Base-by-base conservation (phyloP, 2,888 invertebrate species). In the Parnassius mnemosyne region DNA sequence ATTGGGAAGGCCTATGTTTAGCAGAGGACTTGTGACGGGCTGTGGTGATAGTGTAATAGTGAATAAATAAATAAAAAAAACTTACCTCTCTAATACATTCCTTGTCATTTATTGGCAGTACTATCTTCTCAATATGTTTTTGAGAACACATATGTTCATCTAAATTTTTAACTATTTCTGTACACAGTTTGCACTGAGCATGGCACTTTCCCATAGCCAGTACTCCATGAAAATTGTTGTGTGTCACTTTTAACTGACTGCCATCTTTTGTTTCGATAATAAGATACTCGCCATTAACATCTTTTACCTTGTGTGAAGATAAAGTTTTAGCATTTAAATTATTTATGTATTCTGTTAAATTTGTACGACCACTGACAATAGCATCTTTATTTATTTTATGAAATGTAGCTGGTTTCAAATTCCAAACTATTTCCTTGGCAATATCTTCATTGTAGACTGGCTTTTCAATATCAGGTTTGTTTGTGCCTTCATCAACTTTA, bases 81-180 rank as follows among this genome's bases (percentile, higher is more conserved):
- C 53, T 60, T 54, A 60, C 60, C 20, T 54, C 49, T 53, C 60
- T 42, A 12, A 60, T 50, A 50, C 60, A 60, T n/a, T 60, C 41
- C 11, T 44, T 25, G 49, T 60, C 54, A 43, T 60, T 53, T 49
- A 60, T 50, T 9, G 54, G 60, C 20, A 13, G 25, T 10, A 10
- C 20, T n/a, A 60, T 1, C 7, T 54, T 54, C 20, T 54, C 25
- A 2, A 50, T 13, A 12, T 60, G 60, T 41, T 54, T 43, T 7
- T 3, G 3, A 9, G 49, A n/a, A 25, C n/a, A 10, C 10, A 60
- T 42, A 13, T 60, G 60, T 25, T 49, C 16, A 0, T 42, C 12
- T 50, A 42, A 25, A 20, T 50, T 54, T 49, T 43, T 54, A 44
- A 60, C 49, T 25, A 25, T 42, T 12, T 60, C 50, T 3, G 9